Percentiles rank a stretch among this genome's conserved stretches.
These are phyloP conservation scores for Haplochromis burtoni DNA, from an alignment of 2,113 vertebrate genomes.

Conservation along the genomic window DNA sequence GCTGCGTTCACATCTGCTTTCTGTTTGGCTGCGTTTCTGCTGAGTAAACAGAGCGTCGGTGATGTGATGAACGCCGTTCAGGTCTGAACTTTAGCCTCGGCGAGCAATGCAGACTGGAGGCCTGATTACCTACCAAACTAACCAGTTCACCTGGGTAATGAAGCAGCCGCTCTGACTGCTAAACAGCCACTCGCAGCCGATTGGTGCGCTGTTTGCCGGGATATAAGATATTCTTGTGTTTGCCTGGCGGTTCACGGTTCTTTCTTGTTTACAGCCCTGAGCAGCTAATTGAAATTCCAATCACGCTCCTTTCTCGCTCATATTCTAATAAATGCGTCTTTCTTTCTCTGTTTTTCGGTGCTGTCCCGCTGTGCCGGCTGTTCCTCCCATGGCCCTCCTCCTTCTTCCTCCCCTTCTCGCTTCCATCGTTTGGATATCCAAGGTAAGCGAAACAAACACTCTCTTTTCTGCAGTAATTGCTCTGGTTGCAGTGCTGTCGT, in stretches of 20 bases:
- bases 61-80: neutral
- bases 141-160: neutral
- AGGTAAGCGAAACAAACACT: slow-evolving; percentile 32
- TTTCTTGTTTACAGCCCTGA: neutral
- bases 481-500: neutral
- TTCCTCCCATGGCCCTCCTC: neutral
- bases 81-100: neutral
- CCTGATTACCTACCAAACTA: neutral
- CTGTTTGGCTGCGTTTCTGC: slow-evolving; percentile 4
- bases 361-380: neutral
- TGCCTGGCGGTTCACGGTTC: neutral
- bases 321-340: neutral
- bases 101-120: neutral
- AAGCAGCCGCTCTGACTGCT: neutral
- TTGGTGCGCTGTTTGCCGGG: neutral
- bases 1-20: slow-evolving; percentile 7
- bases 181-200: neutral
- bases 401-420: neutral
- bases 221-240: neutral
- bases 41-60: neutral
- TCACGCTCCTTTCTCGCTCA: neutral
- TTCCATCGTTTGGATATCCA: neutral
- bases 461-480: neutral
- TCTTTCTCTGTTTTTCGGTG: neutral
- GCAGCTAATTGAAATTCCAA: neutral